Base-by-base conservation (phyloP, 1,140 invertebrate genomes). In the Bradynema listronoti region DNA sequence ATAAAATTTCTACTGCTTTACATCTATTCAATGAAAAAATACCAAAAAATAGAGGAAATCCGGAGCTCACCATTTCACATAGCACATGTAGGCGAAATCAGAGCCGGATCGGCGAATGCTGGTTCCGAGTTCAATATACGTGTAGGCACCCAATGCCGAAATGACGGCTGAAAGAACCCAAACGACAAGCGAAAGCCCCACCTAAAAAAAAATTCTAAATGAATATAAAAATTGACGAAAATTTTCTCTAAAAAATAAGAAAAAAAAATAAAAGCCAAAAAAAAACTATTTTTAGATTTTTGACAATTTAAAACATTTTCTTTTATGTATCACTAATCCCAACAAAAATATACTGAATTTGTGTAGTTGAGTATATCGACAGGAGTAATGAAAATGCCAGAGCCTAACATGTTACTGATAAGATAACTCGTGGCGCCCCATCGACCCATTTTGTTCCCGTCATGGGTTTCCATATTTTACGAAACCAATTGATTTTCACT, bases 371-470 rank as follows among this genome's bases (percentile, higher is more conserved):
- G 57, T 24, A 76, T 72, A 14, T 53, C 58, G 6, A 87, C 88
- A 1, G 91, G 91, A 36, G 88, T 89, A 16, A 95, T 88, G 79
- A 95, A 95, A 73, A 95, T 94, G 0, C 91, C 91, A 2, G 87
- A 88, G 33, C 89, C 91, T 58, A 94, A 92, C 73, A 94, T 93
- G 61, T 88, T 90, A 0, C 91, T 90, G 33, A 93, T 89, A 65
- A 93, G 92, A 0, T 66, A 69, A 11, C 56, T 55, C 9, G 72
- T 73, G 32, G 70, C 70, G 22, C 72, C 69, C 55, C 65, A 56
- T 36, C 47, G 50, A n/a, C 70, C 70, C 72, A 72, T 72, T 57
- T 71, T 57, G 29, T 63, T 63, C 9, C 61, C 33, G 11, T 6
- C 46, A 47, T n/a, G n/a, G n/a, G n/a, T n/a, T n/a, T n/a, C n/a